Conservation (phyloP, 1,140 invertebrate genomes). For the Lasioglossum albipes region DNA sequence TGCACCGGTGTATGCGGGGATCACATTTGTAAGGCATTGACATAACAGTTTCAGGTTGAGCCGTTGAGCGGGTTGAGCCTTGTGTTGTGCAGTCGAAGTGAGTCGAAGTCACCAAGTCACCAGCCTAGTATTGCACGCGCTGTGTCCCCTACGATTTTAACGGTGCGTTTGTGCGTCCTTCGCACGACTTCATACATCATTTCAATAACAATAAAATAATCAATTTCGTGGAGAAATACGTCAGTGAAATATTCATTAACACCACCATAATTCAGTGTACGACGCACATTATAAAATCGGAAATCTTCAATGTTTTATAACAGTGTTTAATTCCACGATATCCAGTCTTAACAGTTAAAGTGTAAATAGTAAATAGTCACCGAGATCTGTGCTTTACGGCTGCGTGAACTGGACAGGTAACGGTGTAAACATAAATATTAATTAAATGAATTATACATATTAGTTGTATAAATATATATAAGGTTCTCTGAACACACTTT, state of each 20-base stretch:
- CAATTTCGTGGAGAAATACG: too few relatives aligned
- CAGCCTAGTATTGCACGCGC: constrained; percentile 23
- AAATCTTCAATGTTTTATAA: not conserved
- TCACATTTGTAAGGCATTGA: constrained; percentile 7
- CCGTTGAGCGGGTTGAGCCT: constrained; percentile 12
- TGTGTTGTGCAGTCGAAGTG: constrained; percentile 21
- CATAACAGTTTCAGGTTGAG: constrained; percentile 9
- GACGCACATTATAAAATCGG: not conserved
- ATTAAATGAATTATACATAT: not conserved
- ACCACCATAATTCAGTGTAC: not conserved
- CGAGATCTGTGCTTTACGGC: not conserved
- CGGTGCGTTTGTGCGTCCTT: not conserved
- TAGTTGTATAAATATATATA: not conserved
- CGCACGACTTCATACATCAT: not conserved
- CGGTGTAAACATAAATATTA: not conserved
- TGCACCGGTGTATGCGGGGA: constrained; percentile 23
- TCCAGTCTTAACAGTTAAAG: not conserved
- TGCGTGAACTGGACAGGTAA: constrained; percentile 20
- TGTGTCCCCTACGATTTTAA: constrained; percentile 20
- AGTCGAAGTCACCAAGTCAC: constrained; percentile 4
- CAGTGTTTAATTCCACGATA: not conserved
- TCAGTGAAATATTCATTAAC: not conserved
- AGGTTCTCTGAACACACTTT: not conserved
- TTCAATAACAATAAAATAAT: not conserved
- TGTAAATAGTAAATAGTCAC: too few relatives aligned